Evolutionary conservation across 2,113 vertebrate species (phyloP).

Genomic region (Phainopepla nitens): DNA sequence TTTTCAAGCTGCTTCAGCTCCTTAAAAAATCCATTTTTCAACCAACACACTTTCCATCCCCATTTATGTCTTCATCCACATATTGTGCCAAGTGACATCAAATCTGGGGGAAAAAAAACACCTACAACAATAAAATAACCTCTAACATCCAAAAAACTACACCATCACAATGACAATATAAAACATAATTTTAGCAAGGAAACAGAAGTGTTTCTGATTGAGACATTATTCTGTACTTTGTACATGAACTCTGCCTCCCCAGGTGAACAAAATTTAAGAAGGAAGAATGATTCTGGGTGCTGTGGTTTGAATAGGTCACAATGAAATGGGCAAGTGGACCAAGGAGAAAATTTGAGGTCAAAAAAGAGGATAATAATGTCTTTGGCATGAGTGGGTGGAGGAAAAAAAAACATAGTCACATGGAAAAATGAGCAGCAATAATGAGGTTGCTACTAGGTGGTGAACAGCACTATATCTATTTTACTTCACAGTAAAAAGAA

Average conservation of each 20-base stretch:
- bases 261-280: not conserved
- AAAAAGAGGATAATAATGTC: not conserved
- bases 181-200: fast-evolving
- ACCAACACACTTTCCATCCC: not conserved
- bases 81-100: not conserved
- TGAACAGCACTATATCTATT: not conserved
- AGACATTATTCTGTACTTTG: not conserved
- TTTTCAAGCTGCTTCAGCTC: not conserved
- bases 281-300: not conserved
- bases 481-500: not conserved
- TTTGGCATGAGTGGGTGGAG: not conserved
- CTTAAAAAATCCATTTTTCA: not conserved
- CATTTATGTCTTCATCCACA: not conserved
- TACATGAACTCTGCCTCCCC: not conserved
- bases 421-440: not conserved
- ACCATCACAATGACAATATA: not conserved
- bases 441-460: not conserved
- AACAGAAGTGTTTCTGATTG: not conserved
- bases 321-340: not conserved
- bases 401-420: not conserved
- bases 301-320: not conserved
- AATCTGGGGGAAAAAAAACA: fast-evolving
- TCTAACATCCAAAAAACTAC: fast-evolving
- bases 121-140: not conserved
- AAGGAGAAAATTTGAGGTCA: not conserved